phyloP scores from a whole-genome alignment of 2,797 vertebrate genomes.

The Orientallactaga sibirica region DNA sequence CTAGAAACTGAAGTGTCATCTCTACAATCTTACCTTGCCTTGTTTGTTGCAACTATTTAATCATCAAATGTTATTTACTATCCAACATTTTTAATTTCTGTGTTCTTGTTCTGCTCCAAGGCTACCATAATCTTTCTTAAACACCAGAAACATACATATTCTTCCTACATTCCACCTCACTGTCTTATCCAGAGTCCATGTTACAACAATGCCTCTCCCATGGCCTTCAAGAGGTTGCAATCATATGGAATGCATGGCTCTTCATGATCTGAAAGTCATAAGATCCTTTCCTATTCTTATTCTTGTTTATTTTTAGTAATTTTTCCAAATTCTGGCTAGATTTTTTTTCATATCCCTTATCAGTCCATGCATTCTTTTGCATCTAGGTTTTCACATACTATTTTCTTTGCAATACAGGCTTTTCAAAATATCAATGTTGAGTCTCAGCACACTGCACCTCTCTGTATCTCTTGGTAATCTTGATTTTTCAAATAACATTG shows the following conservation, averaged over 20 bases:
- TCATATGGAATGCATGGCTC: neutral
- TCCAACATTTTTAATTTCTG: neutral
- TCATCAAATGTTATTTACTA: neutral
- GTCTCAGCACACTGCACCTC: neutral
- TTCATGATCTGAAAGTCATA: neutral
- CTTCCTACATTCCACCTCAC: neutral
- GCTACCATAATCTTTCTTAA: neutral
- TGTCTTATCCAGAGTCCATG: neutral
- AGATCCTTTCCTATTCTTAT: neutral
- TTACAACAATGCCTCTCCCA: neutral
- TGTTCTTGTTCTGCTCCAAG: neutral
- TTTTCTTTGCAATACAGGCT: neutral
- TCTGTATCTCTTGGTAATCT: neutral
- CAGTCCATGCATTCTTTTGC: neutral
- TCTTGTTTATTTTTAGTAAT: neutral
- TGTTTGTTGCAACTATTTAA: neutral
- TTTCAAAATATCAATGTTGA: neutral
- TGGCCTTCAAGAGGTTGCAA: neutral
- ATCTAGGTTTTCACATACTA: neutral
- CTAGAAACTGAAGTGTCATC: neutral
- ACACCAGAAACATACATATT: neutral
- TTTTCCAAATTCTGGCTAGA: neutral
- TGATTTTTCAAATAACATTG: neutral
- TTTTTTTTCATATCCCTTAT: neutral
- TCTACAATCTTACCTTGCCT: neutral